Base-by-base conservation (phyloP, 2,113 vertebrate species). In the Cyprinodon tularosa region DNA sequence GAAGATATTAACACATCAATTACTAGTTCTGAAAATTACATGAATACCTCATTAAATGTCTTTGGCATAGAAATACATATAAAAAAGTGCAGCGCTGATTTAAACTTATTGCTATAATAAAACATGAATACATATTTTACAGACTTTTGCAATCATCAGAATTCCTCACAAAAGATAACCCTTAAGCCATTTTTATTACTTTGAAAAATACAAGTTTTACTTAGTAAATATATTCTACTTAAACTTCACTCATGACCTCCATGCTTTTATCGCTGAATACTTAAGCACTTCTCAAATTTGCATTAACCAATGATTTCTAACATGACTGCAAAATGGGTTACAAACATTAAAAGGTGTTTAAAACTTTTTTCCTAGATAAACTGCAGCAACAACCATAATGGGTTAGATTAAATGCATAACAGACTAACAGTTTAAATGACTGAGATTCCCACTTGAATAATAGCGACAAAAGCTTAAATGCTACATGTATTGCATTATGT, bases 61-160 rank as follows among this genome's bases (percentile, higher is more conserved):
- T 13, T 76, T 69, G 48, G 29, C 67, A 71, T 42, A 74, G 77
- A 71, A 69, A 80, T 36, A 82, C 39, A 62, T 37, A 77, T n/a
- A 10, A 38, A 76, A 36, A 81, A 66, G 68, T 82, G 76, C 37
- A 72, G 45, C 74, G 63, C 45, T 50, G 74, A 68, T 76, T 53
- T 20, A 13, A 37, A 53, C 42, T 40, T 68, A 29, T 69, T 36
- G 17, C 38, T 78, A 9, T 11, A 66, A 60, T 61, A 75, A 66
- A 50, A 71, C 40, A 66, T 11, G 45, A 72, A 66, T 36, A 47
- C 22, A 47, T 66, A 42, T 66, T 47, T 47, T 14, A 66, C n/a
- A 44, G 12, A 2, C n/a, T 65, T 40, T 11, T 42, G 10, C 4
- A 10, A 65, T 57, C 50, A 57, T 57, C 3, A 14, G 36, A 66